Percentiles rank a stretch among this genome's conserved stretches.
phyloP scores from a whole-genome alignment of 2,797 vertebrate species.

The Acrossocheilus wenchowensis region DNA sequence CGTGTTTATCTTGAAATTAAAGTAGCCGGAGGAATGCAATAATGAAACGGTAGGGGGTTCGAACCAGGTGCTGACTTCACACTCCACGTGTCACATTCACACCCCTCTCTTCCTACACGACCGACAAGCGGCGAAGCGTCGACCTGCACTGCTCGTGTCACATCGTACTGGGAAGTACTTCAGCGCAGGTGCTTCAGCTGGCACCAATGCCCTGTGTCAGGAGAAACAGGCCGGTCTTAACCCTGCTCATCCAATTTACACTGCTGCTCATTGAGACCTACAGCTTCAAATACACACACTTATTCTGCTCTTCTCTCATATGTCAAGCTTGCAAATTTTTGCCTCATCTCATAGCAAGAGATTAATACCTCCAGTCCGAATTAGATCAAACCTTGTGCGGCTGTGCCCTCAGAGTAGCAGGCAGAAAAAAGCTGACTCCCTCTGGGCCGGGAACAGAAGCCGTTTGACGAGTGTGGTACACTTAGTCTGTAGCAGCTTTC shows the following conservation, averaged over 20 bases:
- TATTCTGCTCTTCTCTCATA: conserved; percentile 20
- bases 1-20: conserved; percentile 72
- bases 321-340: conserved; percentile 37
- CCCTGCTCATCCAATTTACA: conserved; percentile 51
- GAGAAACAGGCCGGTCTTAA: conserved; percentile 23
- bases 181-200: conserved; percentile 32
- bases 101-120: conserved; percentile 53
- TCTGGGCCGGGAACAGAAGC: conserved; percentile 78
- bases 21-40: conserved; percentile 73
- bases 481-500: conserved; percentile 76
- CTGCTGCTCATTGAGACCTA: conserved; percentile 56
- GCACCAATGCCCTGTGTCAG: conserved; percentile 33
- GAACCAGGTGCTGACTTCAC: conserved; percentile 55
- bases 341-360: conserved; percentile 42
- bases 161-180: conserved; percentile 59
- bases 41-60: conserved; percentile 66
- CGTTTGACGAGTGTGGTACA: conserved; percentile 72
- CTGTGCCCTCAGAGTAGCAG: conserved; percentile 66
- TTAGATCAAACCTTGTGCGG: conserved; percentile 63
- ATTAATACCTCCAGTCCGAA: conserved; percentile 74
- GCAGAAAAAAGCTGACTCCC: conserved; percentile 77
- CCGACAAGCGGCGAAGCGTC: conserved; percentile 52
- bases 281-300: conserved; percentile 35
- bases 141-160: conserved; percentile 58
- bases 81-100: conserved; percentile 41